A percentile compares a stretch with the other conserved stretches of the same genome.
phyloP scores from a whole-genome alignment of 1,140 invertebrate species.

The Monochamus saltuarius region DNA sequence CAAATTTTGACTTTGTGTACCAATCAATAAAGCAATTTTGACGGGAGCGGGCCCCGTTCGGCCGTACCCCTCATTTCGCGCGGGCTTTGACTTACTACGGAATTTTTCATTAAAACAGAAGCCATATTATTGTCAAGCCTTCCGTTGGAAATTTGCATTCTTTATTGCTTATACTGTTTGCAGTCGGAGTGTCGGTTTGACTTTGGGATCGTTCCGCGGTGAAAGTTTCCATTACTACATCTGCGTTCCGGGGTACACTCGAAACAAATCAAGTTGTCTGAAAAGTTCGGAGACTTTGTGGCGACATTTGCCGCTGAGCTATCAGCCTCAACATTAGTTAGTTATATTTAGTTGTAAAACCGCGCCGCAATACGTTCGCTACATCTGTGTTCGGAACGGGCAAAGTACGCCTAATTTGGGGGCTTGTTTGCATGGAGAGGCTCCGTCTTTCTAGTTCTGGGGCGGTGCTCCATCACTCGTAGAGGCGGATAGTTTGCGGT shows the following conservation, averaged over 20 bases:
- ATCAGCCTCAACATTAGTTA: slow-evolving; percentile 12
- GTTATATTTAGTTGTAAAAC: slow-evolving; percentile 15
- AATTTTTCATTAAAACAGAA: too few relatives aligned
- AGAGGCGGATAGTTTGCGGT: too few relatives aligned
- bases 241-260: slow-evolving; percentile 4
- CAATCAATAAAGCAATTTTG: too few relatives aligned
- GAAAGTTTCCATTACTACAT: not conserved
- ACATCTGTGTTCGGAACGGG: not conserved
- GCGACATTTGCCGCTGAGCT: slow-evolving; percentile 14
- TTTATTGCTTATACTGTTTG: slow-evolving; percentile 10
- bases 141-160: slow-evolving; percentile 3
- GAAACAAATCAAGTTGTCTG: slow-evolving; percentile 16
- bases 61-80: too few relatives aligned
- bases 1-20: too few relatives aligned
- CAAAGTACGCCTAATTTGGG: too few relatives aligned
- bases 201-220: not conserved
- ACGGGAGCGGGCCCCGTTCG: too few relatives aligned
- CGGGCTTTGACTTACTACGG: too few relatives aligned
- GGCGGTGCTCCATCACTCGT: too few relatives aligned
- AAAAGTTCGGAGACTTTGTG: slow-evolving; percentile 15
- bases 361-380: not conserved
- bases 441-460: too few relatives aligned
- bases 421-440: too few relatives aligned
- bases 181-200: not conserved
- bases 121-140: not conserved